phyloP scores from a whole-genome alignment of 2,888 invertebrate genomes.

The Cryptocephalus primarius region DNA sequence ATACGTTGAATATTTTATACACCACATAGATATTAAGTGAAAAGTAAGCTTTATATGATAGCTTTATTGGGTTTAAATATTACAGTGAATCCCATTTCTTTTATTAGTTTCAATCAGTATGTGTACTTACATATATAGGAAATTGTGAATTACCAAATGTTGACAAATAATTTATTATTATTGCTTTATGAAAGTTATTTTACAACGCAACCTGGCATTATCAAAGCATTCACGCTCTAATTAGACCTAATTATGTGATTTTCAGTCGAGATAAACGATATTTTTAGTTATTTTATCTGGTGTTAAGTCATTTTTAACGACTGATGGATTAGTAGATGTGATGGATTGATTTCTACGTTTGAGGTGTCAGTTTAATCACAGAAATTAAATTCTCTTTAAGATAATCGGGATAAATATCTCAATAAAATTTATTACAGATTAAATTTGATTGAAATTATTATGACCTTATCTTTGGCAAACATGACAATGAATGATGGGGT shows the following conservation, averaged over 20 bases:
- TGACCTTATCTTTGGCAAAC: not conserved
- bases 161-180: too few relatives aligned
- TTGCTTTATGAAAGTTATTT: too few relatives aligned
- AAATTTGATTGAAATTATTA: conserved; percentile 13
- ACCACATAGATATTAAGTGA: too few relatives aligned
- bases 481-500: too few relatives aligned
- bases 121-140: too few relatives aligned
- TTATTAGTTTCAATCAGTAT: too few relatives aligned
- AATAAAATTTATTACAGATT: conserved; percentile 8
- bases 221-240: conserved; percentile 3
- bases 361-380: not conserved
- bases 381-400: conserved; percentile 1
- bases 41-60: too few relatives aligned
- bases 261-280: conserved; percentile 8
- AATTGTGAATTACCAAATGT: too few relatives aligned
- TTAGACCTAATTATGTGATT: conserved; percentile 19
- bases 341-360: conserved; percentile 10
- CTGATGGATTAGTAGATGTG: conserved; percentile 6
- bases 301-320: conserved; percentile 9
- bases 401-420: conserved; percentile 10
- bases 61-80: too few relatives aligned
- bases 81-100: too few relatives aligned
- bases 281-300: conserved; percentile 11
- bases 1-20: too few relatives aligned
- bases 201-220: too few relatives aligned